These are phyloP conservation scores for Ecliptopera silaceata DNA, from an alignment of 2,888 invertebrate genomes.

Conservation along the genomic window DNA sequence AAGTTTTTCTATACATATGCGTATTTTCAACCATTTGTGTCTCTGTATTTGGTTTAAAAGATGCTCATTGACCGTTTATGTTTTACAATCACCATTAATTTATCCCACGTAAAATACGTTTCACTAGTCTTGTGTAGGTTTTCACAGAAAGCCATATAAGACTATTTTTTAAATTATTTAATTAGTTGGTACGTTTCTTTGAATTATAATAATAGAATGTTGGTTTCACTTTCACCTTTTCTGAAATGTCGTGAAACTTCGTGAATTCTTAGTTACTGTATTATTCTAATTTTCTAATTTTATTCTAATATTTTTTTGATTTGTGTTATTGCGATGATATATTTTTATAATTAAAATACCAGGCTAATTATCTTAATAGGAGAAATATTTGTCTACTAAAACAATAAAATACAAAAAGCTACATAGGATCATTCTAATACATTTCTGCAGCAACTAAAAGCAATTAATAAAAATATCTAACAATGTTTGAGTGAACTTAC, in stretches of 20 bases:
- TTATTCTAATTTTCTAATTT: no score
- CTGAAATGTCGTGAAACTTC: conserved; percentile 1
- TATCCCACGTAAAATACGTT: conserved; percentile 46
- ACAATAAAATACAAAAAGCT: no score
- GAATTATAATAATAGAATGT: no score
- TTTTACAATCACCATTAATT: conserved; percentile 32
- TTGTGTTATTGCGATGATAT: no score
- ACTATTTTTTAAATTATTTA: conserved; percentile 18
- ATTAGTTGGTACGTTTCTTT: not conserved
- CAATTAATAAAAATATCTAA: no score
- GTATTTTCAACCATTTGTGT: conserved; percentile 34
- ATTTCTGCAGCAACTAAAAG: no score
- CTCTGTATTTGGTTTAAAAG: conserved; percentile 36
- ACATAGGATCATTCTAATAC: no score
- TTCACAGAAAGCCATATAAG: conserved; percentile 36
- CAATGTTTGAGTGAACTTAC: conserved; percentile 43
- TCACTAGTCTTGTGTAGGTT: conserved; percentile 38
- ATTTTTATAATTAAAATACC: no score
- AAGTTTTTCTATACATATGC: not conserved
- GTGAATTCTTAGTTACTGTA: not conserved
- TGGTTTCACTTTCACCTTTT: conserved; percentile 12
- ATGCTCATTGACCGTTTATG: conserved; percentile 35
- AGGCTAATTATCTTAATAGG: no score
- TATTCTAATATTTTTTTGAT: no score
- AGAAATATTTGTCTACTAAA: no score